Conservation (phyloP, 2,888 invertebrate genomes). For the Iphiclides podalirius region DNA sequence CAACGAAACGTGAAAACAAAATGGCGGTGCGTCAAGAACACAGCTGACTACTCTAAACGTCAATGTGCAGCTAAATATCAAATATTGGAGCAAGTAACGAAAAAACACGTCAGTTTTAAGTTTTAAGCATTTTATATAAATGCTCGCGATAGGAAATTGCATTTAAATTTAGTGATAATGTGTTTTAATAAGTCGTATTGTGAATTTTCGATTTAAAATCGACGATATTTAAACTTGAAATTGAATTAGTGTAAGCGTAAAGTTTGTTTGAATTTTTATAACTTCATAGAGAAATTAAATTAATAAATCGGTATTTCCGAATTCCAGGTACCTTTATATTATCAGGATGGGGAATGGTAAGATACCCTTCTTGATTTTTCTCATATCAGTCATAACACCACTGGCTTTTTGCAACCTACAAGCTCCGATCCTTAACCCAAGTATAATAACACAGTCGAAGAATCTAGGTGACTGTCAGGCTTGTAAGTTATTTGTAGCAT, state of each 20-base stretch:
- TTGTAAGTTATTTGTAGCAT: conserved; percentile 86
- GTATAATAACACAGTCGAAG: conserved; percentile 54
- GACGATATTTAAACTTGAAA: background rate
- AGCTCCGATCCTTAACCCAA: conserved; percentile 48
- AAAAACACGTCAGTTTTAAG: conserved; percentile 65
- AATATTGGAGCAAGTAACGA: conserved; percentile 45
- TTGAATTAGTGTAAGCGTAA: background rate
- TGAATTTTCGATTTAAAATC: background rate
- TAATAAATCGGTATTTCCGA: conserved; percentile 22
- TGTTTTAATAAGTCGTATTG: conserved; percentile 29
- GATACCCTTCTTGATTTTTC: conserved; percentile 19
- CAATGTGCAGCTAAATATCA: conserved; percentile 31
- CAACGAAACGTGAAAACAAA: conserved; percentile 44
- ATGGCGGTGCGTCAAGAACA: conserved; percentile 29
- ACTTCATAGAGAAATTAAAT: conserved; percentile 10
- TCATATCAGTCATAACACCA: conserved; percentile 32
- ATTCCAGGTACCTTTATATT: conserved; percentile 45
- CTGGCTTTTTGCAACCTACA: conserved; percentile 35
- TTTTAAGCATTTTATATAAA: conserved; percentile 36
- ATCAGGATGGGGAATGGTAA: conserved; percentile 39
- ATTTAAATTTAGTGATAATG: conserved; percentile 30
- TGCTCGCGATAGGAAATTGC: conserved; percentile 21
- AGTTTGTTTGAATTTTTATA: conserved; percentile 17
- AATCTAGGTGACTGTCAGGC: conserved; percentile 88
- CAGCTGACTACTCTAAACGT: conserved; percentile 42